These are phyloP conservation scores for Vicugna pacos DNA, from an alignment of 2,113 vertebrate species.

Conservation along the genomic window DNA sequence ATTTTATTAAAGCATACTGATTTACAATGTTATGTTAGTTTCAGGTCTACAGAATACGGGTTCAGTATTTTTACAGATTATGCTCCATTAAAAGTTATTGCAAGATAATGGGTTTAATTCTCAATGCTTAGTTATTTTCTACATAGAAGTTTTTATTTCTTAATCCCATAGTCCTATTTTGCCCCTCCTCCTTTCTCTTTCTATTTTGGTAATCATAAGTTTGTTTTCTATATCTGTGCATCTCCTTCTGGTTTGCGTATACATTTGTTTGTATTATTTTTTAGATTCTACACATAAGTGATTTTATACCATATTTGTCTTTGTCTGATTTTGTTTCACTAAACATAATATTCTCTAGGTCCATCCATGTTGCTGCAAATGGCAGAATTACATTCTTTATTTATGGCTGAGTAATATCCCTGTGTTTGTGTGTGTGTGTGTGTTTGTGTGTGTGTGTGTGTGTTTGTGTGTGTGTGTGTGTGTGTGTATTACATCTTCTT, in stretches of 20 bases:
- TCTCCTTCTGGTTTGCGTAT: not conserved
- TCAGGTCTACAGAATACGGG: not conserved
- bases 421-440: no score
- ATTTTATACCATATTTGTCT: not conserved
- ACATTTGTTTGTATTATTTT: not conserved
- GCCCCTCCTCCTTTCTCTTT: not conserved
- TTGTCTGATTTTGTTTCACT: not conserved
- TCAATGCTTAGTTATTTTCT: not conserved
- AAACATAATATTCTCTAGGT: not conserved
- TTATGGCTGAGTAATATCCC: not conserved
- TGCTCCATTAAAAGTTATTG: not conserved
- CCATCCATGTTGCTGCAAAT: not conserved
- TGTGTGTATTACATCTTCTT: not conserved
- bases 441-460: no score
- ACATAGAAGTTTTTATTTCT: not conserved
- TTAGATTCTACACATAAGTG: not conserved
- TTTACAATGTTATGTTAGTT: not conserved
- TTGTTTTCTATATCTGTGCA: not conserved
- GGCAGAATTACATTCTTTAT: not conserved
- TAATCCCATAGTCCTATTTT: not conserved
- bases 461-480: no score
- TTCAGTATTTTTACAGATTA: not conserved
- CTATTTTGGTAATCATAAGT: not conserved
- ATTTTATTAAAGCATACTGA: not conserved
- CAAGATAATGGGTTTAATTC: not conserved